Base-by-base conservation (phyloP, 1,140 invertebrate species). In the Brachionus angularis region DNA sequence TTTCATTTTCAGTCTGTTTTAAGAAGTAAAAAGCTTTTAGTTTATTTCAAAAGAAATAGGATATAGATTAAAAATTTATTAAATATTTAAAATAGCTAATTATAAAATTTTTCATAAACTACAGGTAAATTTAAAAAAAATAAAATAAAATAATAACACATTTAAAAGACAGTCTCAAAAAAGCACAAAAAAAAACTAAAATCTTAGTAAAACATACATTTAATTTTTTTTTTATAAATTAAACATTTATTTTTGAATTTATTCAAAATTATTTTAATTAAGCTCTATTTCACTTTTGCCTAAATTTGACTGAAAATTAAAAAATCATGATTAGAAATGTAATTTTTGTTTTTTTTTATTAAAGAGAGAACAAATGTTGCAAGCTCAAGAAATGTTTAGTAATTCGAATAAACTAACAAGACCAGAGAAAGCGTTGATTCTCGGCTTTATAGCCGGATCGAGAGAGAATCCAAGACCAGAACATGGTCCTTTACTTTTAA, bases 401-500 rank as follows among this genome's bases (percentile, higher is more conserved):
- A 93, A 89, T 74, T 93, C 93, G 29, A 96, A 96, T 79, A 89
- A 91, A 80, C 91, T 96, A 42, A 96, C 93, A 1, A 82, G 93
- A 74, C 92, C 93, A 2, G 93, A 97, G 76, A 97, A 97, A 78
- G 93, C 93, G 39, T 87, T 96, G 33, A 98, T 98, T 77, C 85
- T 98, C 23, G 93, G 93, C 73, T 98, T 98, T 77, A 96, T 98
- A 91, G 93, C 93, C 74, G 94, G 94, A 1, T 91, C 90, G 5
- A 86, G 91, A 84, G 91, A 93, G 76, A 95, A 96, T 82, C 92
- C 93, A 0, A 93, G 91, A 83, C 91, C 91, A 5, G 89, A 93
- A 82, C 84, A 93, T 74, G 91, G 91, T 73, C 91, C 91, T 78
- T 89, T 95, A 75, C 88, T 94, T 0, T 94, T 91, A 49, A 93